phyloP scores from a whole-genome alignment of 2,797 vertebrate species.

The Tadarida brasiliensis region DNA sequence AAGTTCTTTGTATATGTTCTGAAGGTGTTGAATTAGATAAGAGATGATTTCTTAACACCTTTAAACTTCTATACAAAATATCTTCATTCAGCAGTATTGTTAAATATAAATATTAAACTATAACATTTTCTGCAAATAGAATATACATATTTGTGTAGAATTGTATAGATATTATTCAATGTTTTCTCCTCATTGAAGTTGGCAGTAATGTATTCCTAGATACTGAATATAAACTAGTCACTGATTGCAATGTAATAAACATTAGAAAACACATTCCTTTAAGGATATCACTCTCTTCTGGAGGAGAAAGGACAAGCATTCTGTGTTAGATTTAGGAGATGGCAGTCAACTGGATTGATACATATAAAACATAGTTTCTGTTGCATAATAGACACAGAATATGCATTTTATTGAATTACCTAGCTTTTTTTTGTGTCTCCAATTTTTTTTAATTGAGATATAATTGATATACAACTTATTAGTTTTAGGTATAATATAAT shows the following conservation, averaged over 20 bases:
- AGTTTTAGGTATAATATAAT: background rate
- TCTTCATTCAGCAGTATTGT: background rate
- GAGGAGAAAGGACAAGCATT: background rate
- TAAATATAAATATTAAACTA: background rate
- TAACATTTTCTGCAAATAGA: background rate
- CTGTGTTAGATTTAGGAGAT: background rate
- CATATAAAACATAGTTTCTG: background rate
- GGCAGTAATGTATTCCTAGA: background rate
- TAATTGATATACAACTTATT: background rate
- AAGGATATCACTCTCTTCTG: background rate
- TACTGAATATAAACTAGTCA: background rate
- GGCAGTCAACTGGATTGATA: background rate
- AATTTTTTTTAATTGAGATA: background rate
- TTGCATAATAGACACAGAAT: background rate
- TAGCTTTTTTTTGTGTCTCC: background rate
- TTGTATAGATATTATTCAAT: background rate
- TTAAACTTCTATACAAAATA: constrained; percentile 16
- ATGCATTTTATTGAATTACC: background rate
- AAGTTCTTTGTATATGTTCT: background rate
- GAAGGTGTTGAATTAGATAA: background rate
- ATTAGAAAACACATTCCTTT: background rate
- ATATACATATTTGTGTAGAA: background rate
- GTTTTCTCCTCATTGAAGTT: background rate
- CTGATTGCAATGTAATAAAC: background rate
- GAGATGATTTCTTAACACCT: background rate